Evolutionary conservation across 2,797 vertebrate species (phyloP).

Genomic region (Heterohyrax brucei): DNA sequence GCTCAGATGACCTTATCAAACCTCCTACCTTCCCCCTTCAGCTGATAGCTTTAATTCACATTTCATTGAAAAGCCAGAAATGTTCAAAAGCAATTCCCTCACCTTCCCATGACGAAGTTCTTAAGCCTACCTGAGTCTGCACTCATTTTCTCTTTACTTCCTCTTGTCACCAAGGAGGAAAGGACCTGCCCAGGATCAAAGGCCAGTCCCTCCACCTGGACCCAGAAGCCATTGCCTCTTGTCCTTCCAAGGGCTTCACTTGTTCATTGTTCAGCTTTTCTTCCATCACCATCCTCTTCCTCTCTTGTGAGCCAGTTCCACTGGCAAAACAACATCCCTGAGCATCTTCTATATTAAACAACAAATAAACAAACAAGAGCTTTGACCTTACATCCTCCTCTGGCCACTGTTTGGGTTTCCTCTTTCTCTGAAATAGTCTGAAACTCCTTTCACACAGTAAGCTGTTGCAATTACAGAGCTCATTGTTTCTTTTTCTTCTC

Average conservation of each 20-base stretch:
- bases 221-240: neutral
- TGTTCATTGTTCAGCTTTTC: neutral
- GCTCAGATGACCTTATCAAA: neutral
- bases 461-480: neutral
- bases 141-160: neutral
- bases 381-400: neutral
- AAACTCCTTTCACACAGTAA: neutral
- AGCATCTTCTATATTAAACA: neutral
- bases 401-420: neutral
- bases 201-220: neutral
- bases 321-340: neutral
- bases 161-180: neutral
- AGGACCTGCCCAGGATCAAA: neutral
- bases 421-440: neutral
- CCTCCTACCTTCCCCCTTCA: neutral
- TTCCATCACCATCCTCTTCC: neutral
- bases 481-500: conserved; percentile 30
- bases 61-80: conserved; percentile 17
- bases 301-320: neutral
- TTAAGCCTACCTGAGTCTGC: neutral
- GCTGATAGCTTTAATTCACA: neutral
- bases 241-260: neutral
- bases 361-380: neutral
- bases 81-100: conserved; percentile 30
- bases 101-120: neutral